Evolutionary conservation across 2,113 vertebrate genomes (phyloP).

Genomic region (Podarcis cretensis): DNA sequence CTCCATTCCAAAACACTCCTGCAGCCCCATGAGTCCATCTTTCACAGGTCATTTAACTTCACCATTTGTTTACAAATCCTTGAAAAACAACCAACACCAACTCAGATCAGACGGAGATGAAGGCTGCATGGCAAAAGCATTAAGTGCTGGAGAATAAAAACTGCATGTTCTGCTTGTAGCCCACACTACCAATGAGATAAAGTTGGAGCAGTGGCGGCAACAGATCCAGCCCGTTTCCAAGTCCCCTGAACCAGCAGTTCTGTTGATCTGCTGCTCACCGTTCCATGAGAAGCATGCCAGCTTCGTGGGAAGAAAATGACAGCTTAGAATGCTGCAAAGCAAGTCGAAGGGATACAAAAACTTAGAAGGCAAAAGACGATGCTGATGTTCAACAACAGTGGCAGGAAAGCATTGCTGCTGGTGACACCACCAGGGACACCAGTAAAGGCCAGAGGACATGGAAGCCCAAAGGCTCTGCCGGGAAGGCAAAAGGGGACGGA

Average conservation of each 20-base stretch:
- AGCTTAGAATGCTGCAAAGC: no score
- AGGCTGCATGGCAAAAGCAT: not conserved
- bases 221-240: not conserved
- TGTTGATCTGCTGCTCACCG: no score
- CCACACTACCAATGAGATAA: not conserved
- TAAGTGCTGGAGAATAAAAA: not conserved
- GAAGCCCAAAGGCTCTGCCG: not conserved
- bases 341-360: no score
- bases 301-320: no score
- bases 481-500: not conserved
- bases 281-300: no score
- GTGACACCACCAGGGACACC: not conserved
- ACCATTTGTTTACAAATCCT: conserved; percentile 27
- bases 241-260: no score
- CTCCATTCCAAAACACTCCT: not conserved
- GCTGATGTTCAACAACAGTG: no score
- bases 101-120: not conserved
- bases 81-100: conserved; percentile 1
- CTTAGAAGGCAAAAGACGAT: no score
- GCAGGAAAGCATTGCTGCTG: not conserved
- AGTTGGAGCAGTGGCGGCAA: not conserved
- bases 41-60: conserved; percentile 39
- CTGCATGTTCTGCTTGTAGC: not conserved
- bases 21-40: not conserved
- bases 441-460: not conserved